These are phyloP conservation scores for Cyclargus thomasi DNA, from an alignment of 1,140 invertebrate species.

Conservation along the genomic window DNA sequence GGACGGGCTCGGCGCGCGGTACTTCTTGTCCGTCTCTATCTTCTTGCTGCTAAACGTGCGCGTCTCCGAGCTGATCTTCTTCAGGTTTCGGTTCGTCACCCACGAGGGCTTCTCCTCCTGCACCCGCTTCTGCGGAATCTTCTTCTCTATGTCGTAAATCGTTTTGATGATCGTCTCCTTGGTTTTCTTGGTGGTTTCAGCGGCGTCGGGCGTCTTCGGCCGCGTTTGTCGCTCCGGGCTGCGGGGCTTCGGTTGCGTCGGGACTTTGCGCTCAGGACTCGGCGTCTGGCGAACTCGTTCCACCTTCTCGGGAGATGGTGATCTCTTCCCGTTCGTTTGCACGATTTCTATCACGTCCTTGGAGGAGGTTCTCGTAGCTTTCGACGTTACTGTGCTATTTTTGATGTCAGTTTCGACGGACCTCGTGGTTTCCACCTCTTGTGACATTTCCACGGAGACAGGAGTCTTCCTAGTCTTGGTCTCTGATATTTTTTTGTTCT, in stretches of 20 bases:
- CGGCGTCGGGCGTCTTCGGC: slow-evolving; percentile 46
- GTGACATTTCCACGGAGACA: slow-evolving; percentile 33
- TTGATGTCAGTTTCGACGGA: slow-evolving; percentile 32
- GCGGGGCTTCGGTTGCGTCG: slow-evolving; percentile 25
- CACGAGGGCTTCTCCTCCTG: slow-evolving; percentile 75
- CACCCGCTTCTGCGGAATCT: slow-evolving; percentile 40
- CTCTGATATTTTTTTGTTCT: slow-evolving; percentile 44
- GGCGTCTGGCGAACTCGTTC: slow-evolving; percentile 12
- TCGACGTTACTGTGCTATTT: slow-evolving; percentile 30
- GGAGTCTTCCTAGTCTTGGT: slow-evolving; percentile 38
- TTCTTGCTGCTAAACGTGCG: slow-evolving; percentile 61
- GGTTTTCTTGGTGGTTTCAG: slow-evolving; percentile 33
- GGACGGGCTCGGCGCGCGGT: slow-evolving; percentile 56
- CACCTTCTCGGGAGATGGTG: slow-evolving; percentile 47
- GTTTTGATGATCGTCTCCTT: slow-evolving; percentile 59
- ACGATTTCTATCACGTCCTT: slow-evolving; percentile 47
- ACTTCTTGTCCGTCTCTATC: slow-evolving; percentile 62
- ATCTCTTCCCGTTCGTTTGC: slow-evolving; percentile 48
- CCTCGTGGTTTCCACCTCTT: slow-evolving; percentile 33
- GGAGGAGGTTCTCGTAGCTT: slow-evolving; percentile 41
- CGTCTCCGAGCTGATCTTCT: slow-evolving; percentile 63
- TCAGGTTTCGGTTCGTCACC: slow-evolving; percentile 75
- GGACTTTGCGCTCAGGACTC: slow-evolving; percentile 22
- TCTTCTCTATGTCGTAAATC: slow-evolving; percentile 52
- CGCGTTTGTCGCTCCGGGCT: slow-evolving; percentile 34